phyloP scores from a whole-genome alignment of 2,797 vertebrate species.

The Arvicola amphibius region DNA sequence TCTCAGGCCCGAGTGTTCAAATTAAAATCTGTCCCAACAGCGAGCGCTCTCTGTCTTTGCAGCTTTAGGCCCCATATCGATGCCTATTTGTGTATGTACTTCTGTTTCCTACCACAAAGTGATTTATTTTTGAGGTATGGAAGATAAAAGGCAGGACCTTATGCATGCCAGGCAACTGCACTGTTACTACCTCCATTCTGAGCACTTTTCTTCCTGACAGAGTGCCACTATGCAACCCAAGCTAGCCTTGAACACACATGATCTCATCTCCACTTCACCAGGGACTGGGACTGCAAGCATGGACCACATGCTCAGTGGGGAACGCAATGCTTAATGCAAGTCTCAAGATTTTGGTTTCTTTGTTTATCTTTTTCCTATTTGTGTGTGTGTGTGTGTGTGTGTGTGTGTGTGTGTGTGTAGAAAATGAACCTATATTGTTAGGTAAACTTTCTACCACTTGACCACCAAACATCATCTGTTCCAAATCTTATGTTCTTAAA shows the following conservation, averaged over 20 bases:
- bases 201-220: background rate
- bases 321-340: background rate
- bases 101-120: background rate
- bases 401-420: background rate
- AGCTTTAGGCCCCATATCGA: background rate
- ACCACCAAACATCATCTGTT: background rate
- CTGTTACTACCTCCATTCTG: background rate
- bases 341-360: background rate
- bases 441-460: background rate
- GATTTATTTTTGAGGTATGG: background rate
- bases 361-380: background rate
- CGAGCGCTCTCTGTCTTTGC: accelerated
- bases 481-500: background rate
- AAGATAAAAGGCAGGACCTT: background rate
- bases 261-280: background rate
- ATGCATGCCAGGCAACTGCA: background rate
- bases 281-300: background rate
- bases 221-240: background rate
- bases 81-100: background rate
- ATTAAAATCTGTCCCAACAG: background rate
- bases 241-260: too few species aligned
- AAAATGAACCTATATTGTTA: background rate
- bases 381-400: background rate
- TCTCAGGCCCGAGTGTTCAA: background rate
- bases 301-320: background rate